Conservation (phyloP, 2,113 vertebrate genomes). For the Osmerus eperlanus region DNA sequence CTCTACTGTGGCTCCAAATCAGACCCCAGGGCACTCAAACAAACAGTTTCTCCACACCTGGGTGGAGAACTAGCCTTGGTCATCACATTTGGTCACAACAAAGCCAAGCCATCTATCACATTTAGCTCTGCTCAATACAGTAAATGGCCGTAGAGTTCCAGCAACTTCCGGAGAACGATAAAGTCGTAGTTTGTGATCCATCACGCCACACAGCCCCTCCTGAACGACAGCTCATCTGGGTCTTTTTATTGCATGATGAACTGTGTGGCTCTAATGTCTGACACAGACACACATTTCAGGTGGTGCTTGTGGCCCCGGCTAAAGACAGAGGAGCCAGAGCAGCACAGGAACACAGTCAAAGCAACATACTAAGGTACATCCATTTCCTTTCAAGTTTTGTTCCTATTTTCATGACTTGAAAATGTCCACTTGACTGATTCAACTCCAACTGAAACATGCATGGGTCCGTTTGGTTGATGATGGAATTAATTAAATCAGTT, state of each 20-base stretch:
- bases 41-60: conserved; percentile 15
- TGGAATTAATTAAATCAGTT: too few relatives aligned
- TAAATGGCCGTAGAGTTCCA: conserved; percentile 35
- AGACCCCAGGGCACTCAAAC: conserved; percentile 8
- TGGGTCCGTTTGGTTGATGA: too few relatives aligned
- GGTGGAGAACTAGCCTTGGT: neutral
- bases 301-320: too few relatives aligned
- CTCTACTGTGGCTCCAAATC: conserved; percentile 20
- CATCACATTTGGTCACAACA: conserved; percentile 38
- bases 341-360: too few relatives aligned
- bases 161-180: conserved; percentile 20
- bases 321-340: too few relatives aligned
- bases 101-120: conserved; percentile 32
- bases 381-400: too few relatives aligned
- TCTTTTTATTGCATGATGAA: conserved; percentile 28
- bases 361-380: too few relatives aligned
- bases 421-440: too few relatives aligned
- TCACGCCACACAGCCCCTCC: conserved; percentile 13
- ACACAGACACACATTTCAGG: too few relatives aligned
- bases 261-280: too few relatives aligned
- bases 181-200: conserved; percentile 20
- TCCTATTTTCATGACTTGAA: too few relatives aligned
- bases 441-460: too few relatives aligned
- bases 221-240: conserved; percentile 19
- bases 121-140: conserved; percentile 37